These are phyloP conservation scores for Agrilus mali DNA, from an alignment of 2,888 invertebrate species.

Conservation along the genomic window DNA sequence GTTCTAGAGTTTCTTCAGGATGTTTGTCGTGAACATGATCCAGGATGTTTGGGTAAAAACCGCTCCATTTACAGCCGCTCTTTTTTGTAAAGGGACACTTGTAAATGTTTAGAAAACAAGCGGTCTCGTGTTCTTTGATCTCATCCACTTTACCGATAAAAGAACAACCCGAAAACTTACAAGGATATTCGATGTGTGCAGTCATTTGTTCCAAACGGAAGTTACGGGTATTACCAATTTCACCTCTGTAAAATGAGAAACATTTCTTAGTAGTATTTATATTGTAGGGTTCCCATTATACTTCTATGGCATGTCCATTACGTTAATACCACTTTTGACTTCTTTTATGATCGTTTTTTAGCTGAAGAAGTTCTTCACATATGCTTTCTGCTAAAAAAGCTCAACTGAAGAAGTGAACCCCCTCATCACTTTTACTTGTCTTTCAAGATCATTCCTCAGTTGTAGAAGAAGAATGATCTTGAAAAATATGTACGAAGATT, in stretches of 20 bases:
- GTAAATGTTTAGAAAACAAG: conserved; percentile 14
- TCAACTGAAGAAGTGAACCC: too few species aligned
- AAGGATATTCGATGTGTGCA: conserved; percentile 22
- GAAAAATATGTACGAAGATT: too few species aligned
- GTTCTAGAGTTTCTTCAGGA: conserved; percentile 19
- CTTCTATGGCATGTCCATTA: too few species aligned
- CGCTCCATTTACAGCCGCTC: conserved; percentile 13
- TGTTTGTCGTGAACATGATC: conserved; percentile 22
- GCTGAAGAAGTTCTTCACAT: too few species aligned
- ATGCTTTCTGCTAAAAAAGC: too few species aligned
- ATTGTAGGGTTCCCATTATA: too few species aligned
- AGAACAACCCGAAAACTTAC: conserved; percentile 22
- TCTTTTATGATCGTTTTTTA: too few species aligned
- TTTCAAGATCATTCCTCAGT: too few species aligned
- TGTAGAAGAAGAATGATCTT: too few species aligned
- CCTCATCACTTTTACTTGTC: too few species aligned
- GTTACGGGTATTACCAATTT: conserved; percentile 22
- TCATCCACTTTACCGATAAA: conserved; percentile 11
- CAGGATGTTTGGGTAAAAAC: conserved; percentile 10
- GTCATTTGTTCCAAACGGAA: conserved; percentile 24
- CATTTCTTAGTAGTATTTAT: too few species aligned
- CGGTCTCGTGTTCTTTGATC: conserved; percentile 12
- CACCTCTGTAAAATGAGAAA: conserved; percentile 3
- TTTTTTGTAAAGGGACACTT: conserved; percentile 14
- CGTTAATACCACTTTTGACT: too few species aligned